Conservation (phyloP, 2,888 invertebrate species). For the Dasysyrphus albostriatus region DNA sequence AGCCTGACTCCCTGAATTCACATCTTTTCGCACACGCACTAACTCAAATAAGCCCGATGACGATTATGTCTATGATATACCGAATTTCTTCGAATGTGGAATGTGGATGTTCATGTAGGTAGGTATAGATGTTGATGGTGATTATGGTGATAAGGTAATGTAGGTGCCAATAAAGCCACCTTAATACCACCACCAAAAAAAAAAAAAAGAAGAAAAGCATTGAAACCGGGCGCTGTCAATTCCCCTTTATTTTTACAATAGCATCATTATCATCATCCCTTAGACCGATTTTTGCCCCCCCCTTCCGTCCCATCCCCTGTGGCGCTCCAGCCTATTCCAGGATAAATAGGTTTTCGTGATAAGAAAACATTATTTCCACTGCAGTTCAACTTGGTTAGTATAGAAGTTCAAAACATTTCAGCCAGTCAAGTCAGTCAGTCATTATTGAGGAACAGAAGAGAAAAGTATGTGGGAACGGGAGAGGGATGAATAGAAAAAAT, state of each 20-base stretch:
- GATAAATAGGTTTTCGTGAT: conserved; percentile 81
- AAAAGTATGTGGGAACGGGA: not conserved
- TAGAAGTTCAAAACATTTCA: conserved; percentile 55
- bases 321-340: conserved; percentile 53
- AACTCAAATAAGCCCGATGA: conserved; percentile 59
- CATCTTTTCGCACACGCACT: conserved; percentile 32
- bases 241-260: conserved; percentile 69
- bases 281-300: conserved; percentile 2
- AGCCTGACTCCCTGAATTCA: conserved; percentile 6
- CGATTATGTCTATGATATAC: conserved; percentile 59
- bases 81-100: conserved; percentile 36
- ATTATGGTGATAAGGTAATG: conserved; percentile 73
- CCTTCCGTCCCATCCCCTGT: too few species aligned
- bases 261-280: conserved; percentile 72
- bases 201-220: conserved; percentile 52
- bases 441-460: conserved; percentile 6
- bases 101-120: conserved; percentile 14
- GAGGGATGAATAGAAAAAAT: not conserved
- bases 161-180: conserved; percentile 73
- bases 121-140: conserved; percentile 65
- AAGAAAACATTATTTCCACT: conserved; percentile 78
- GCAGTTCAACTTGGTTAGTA: conserved; percentile 52
- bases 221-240: conserved; percentile 73
- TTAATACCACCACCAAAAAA: conserved; percentile 53
- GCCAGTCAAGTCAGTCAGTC: conserved; percentile 65